Evolutionary conservation across 2,113 vertebrate species (phyloP), one percentile per base, ranked within the genome.

Genomic region (Gavialis gangeticus): DNA sequence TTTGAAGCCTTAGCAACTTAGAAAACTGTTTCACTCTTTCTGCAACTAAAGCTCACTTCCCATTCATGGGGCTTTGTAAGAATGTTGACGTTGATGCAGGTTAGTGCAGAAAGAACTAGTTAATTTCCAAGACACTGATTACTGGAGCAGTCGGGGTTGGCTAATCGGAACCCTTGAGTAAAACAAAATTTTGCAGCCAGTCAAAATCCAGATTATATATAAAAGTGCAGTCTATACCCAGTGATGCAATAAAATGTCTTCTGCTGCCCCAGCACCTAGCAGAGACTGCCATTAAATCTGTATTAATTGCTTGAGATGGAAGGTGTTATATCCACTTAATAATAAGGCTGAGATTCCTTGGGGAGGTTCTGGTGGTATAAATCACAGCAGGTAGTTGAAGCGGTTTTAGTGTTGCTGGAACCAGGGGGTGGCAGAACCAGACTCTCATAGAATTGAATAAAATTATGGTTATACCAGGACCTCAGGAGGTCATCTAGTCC

Each of bases 391-490:
- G 89, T 10, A 27, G 54, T 84, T 76, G 88, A 75, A 37, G 19
- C 34, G 54, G 14, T 2, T 24, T 2, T 24, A 37, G 1, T 3
- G 1, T 8, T 55, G 71, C 30, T 67, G 3, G 30, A 2, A 13
- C 56, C 76, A 1, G 2, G 14, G 14, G 19, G 2, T 12, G 71
- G 82, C 57, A 19, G 12, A 4, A 22, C 46, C 4, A 28, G 66
- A 63, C 1, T 0, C 1, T 0, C 1, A 1, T 10, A 2, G 3
- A 14, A 46, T 46, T 7, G 9, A 9, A 46, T 9, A 46, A 46
- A 46, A 46, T 46, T 46, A 46, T 7, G 8, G 8, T 46, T 46
- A 7, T 46, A 46, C 46, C 46, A 9, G 46, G 46, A 46, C 46
- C 46, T 46, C 46, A 46, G 46, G 46, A 46, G 46, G 46, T 9